These are phyloP conservation scores for Leptothorax acervorum DNA, from an alignment of 2,888 invertebrate genomes.

Conservation along the genomic window DNA sequence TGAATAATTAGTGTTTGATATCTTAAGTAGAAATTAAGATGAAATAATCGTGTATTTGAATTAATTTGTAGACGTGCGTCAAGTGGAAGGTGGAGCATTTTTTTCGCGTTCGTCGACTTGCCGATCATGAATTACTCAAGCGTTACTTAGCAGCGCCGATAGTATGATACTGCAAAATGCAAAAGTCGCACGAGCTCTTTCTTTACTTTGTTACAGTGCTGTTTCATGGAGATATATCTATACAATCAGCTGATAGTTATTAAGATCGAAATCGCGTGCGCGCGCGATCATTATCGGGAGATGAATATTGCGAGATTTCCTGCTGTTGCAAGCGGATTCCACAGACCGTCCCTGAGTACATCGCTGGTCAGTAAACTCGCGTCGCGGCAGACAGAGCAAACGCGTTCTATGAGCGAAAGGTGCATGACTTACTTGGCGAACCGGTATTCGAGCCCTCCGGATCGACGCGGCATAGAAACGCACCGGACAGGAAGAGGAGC, in stretches of 20 bases:
- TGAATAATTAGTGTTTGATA: conserved; percentile 6
- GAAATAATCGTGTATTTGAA: not conserved
- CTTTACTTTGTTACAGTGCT: not conserved
- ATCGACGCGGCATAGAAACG: conserved; percentile 65
- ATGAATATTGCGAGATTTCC: conserved; percentile 29
- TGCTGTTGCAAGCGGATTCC: conserved; percentile 16
- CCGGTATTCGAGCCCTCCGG: conserved; percentile 63
- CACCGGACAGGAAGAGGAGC: conserved; percentile 52
- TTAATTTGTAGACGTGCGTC: not conserved
- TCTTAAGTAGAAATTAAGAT: not conserved
- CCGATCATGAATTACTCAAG: conserved; percentile 3
- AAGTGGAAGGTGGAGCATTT: not conserved
- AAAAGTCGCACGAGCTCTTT: not conserved
- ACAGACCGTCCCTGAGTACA: conserved; percentile 16
- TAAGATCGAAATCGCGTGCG: not conserved
- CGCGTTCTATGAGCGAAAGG: conserved; percentile 44
- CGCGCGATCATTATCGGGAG: not conserved
- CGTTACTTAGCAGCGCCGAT: not conserved
- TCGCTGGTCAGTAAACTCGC: conserved; percentile 62
- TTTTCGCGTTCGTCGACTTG: not conserved
- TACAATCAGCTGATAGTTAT: not conserved
- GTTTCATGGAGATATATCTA: not conserved
- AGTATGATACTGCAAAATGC: conserved; percentile 17
- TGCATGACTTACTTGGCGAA: conserved; percentile 63
- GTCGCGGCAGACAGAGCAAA: conserved; percentile 49